Evolutionary conservation across 2,113 vertebrate genomes (phyloP).

Genomic region (Mirza zaza): DNA sequence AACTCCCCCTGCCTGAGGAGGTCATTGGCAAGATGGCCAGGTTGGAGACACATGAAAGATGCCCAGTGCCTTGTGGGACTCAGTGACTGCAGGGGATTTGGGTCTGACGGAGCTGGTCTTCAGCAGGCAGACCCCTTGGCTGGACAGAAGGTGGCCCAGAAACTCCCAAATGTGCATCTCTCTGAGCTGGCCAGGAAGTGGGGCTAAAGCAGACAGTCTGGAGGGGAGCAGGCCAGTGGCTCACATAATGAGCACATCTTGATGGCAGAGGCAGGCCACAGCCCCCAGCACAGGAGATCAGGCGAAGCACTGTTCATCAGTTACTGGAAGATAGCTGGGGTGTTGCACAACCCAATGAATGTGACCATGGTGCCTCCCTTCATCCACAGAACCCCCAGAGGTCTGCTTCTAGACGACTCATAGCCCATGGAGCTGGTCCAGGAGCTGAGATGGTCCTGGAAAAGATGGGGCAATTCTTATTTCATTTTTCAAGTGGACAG

Average conservation of each 20-base stretch:
- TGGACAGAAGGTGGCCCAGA: background rate
- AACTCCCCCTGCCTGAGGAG: background rate
- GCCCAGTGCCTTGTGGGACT: background rate
- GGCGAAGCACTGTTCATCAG: background rate
- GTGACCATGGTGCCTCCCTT: background rate
- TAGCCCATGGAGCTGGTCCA: background rate
- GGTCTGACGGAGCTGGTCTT: background rate
- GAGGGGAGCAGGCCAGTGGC: background rate
- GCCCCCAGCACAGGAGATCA: background rate
- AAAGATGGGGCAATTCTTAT: background rate
- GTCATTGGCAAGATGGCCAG: background rate
- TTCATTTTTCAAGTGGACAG: constrained; percentile 27
- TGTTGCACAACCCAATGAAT: background rate
- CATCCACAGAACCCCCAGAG: background rate
- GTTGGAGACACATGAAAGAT: background rate
- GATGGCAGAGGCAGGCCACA: background rate
- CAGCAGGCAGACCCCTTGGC: background rate
- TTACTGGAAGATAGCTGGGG: background rate
- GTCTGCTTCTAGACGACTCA: background rate
- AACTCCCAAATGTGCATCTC: background rate
- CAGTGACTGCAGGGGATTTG: background rate
- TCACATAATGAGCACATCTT: background rate
- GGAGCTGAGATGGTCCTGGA: constrained; percentile 15
- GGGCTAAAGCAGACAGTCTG: background rate
- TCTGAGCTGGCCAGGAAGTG: background rate